These are phyloP conservation scores for Cygnus buccinator DNA, from an alignment of 2,113 vertebrate species.

Conservation along the genomic window DNA sequence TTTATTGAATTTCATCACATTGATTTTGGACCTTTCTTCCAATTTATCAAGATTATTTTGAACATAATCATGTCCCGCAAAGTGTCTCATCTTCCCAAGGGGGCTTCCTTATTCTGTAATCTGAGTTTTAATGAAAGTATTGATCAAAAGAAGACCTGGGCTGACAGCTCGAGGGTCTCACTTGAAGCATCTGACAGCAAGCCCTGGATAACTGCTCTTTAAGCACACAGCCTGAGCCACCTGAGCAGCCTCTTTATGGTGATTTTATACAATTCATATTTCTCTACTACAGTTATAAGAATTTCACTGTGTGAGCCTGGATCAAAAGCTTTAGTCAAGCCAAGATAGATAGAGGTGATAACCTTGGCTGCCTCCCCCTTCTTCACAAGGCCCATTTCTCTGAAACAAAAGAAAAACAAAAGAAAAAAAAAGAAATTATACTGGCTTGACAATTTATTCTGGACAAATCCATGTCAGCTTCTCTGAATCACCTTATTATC, in stretches of 20 bases:
- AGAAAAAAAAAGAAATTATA: not conserved
- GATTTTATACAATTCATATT: not conserved
- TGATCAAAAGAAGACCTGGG: not conserved
- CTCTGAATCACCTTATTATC: constrained; percentile 19
- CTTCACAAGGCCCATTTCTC: not conserved
- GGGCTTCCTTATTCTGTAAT: constrained; percentile 9
- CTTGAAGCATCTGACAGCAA: not conserved
- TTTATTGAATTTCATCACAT: constrained; percentile 41
- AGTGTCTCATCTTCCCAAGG: constrained; percentile 13
- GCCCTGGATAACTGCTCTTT: not conserved
- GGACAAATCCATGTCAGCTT: not conserved
- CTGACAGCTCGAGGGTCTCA: not conserved
- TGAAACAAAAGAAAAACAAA: not conserved
- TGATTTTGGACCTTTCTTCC: constrained; percentile 25
- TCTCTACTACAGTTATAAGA: not conserved
- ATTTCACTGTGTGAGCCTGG: not conserved
- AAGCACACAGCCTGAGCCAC: not conserved
- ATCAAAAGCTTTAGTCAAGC: constrained; percentile 29
- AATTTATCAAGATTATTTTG: constrained; percentile 37
- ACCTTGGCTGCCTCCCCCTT: not conserved
- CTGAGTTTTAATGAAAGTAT: constrained; percentile 49
- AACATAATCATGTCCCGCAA: constrained; percentile 18
- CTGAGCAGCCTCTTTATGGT: not conserved
- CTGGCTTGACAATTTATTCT: constrained; percentile 22
- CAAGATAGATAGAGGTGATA: constrained; percentile 26